Evolutionary conservation across 2,113 vertebrate species (phyloP).

Genomic region (Acinonyx jubatus): DNA sequence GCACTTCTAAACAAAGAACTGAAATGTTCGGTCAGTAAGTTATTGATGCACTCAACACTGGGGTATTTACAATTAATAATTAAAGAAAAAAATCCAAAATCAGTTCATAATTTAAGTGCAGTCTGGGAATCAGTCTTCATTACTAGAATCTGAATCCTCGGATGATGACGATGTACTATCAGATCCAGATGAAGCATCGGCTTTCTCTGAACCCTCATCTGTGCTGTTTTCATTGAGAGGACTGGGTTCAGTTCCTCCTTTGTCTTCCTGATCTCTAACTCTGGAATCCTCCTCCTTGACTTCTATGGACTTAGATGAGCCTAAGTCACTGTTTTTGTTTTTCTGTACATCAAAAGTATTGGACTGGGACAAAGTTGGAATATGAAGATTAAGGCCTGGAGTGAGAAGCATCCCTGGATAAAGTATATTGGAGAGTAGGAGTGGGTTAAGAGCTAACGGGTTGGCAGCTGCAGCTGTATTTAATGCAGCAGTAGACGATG

Average conservation of each 20-base stretch:
- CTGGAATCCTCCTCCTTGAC: slow-evolving; percentile 85
- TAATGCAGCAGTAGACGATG: slow-evolving; percentile 87
- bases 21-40: slow-evolving; percentile 94
- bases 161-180: slow-evolving; percentile 93
- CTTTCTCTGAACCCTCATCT: slow-evolving; percentile 96
- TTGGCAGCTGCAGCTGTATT: slow-evolving; percentile 88
- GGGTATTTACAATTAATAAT: slow-evolving; percentile 96
- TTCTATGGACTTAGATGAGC: slow-evolving; percentile 82
- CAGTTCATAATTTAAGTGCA: slow-evolving; percentile 96
- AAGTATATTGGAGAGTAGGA: slow-evolving; percentile 97
- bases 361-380: slow-evolving; percentile 90
- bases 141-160: slow-evolving; percentile 95
- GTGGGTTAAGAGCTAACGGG: slow-evolving; percentile 95
- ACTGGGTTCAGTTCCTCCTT: slow-evolving; percentile 86
- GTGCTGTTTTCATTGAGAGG: slow-evolving; percentile 93
- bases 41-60: slow-evolving; percentile 96
- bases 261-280: slow-evolving; percentile 85
- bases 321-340: slow-evolving; percentile 89
- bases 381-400: slow-evolving; percentile 99
- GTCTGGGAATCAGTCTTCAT: slow-evolving; percentile 94
- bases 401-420: slow-evolving; percentile 99
- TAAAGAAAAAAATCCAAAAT: slow-evolving; percentile 89
- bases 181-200: slow-evolving; percentile 93
- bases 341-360: slow-evolving; percentile 91
- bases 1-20: slow-evolving; percentile 97